Percentiles rank a stretch among this genome's conserved stretches.
Conservation (phyloP, 2,797 vertebrate genomes). For the Enteromius thamalakanensis region DNA sequence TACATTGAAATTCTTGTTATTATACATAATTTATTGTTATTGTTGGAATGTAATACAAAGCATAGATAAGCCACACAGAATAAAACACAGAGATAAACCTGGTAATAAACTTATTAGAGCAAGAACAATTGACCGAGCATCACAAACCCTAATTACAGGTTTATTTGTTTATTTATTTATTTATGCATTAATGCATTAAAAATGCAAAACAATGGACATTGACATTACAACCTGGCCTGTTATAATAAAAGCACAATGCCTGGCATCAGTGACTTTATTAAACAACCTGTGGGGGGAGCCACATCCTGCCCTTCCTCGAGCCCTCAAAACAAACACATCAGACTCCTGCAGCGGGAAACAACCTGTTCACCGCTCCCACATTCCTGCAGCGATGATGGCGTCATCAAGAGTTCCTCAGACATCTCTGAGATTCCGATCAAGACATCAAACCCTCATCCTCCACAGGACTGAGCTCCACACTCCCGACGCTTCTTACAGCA, state of each 20-base stretch:
- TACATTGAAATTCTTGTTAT: not conserved
- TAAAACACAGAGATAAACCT: not conserved
- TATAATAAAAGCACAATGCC: not conserved
- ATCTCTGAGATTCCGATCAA: not conserved
- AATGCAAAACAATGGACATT: not conserved
- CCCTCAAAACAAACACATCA: not conserved
- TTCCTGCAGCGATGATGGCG: slow-evolving; percentile 42
- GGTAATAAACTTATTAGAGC: not conserved
- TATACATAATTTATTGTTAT: no score
- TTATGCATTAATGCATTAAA: not conserved
- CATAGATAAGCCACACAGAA: not conserved
- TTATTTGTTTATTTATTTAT: not conserved
- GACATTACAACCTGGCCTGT: not conserved
- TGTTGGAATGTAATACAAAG: not conserved
- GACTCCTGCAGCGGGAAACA: not conserved
- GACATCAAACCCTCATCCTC: slow-evolving; percentile 1
- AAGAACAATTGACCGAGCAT: no score
- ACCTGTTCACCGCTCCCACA: slow-evolving; percentile 53
- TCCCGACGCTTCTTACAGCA: not conserved
- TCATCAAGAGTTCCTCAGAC: not conserved
- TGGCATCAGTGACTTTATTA: not conserved
- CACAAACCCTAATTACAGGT: no score
- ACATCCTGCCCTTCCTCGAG: slow-evolving; percentile 54
- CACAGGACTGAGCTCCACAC: not conserved
- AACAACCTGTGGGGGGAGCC: slow-evolving; percentile 77